Base-by-base conservation (phyloP, 2,888 invertebrate genomes). In the Caenorhabditis panamensis region DNA sequence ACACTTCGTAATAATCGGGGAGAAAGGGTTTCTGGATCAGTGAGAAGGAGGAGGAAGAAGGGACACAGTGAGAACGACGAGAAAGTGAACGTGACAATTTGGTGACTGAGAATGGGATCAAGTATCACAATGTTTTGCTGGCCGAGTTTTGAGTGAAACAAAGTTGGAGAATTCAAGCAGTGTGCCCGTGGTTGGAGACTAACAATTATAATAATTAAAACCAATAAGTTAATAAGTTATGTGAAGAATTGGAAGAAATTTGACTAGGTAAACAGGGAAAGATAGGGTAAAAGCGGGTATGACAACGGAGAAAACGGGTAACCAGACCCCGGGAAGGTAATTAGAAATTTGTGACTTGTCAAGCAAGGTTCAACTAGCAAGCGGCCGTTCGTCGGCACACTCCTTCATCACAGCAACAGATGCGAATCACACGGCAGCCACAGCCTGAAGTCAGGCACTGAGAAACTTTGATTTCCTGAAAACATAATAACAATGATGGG, bases 371-470 rank as follows among this genome's bases (percentile, higher is more conserved):
- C 13, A 31, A 37, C 18, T 37, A 80, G 41, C 78, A 83, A 18
- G 76, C 71, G 36, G 77, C 76, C 20, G 81, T 63, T 49, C 79
- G 77, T 24, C 82, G 76, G 81, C 85, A 85, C 1, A 79, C 71
- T 26, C 82, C 78, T 58, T 86, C 82, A 37, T 84, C 86, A 66
- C 89, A 89, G 73, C 89, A 89, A 71, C 89, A 89, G 51, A 89
- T 82, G 13, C 87, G 82, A 22, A 89, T 85, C 26, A 89, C 83
- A 47, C 87, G 84, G 62, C 88, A 88, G 6, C 85, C 83, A 71
- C 86, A 87, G 16, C 86, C 84, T 37, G 83, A 58, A 20, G 79
- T 73, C 28, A 84, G 63, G 59, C 86, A 86, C 61, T 82, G 82
- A 8, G 84, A 84, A 24, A 85, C 81, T 62, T 80, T 71, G 73